Percentiles rank a stretch among this genome's conserved stretches.
Conservation (phyloP, 1,140 invertebrate genomes). For the Tetramorium parvispinum region DNA sequence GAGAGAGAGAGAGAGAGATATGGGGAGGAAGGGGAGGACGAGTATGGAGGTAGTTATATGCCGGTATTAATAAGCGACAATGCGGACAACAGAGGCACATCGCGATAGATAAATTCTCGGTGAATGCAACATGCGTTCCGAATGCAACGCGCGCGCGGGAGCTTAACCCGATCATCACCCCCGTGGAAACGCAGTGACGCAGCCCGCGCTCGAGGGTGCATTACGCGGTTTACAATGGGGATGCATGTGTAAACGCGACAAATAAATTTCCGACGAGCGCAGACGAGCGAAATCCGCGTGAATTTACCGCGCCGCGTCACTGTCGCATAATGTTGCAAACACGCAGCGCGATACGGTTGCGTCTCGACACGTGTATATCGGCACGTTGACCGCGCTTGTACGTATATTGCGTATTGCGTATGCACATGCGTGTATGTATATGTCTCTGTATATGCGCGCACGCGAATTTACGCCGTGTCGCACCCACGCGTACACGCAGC, state of each 20-base stretch:
- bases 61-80: constrained; percentile 45
- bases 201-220: constrained; percentile 33
- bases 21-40: not conserved
- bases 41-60: constrained; percentile 6
- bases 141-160: constrained; percentile 25
- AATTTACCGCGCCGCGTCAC: constrained; percentile 58
- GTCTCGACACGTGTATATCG: constrained; percentile 32
- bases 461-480: constrained; percentile 7
- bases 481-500: not conserved
- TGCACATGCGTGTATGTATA: not conserved
- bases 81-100: constrained; percentile 33
- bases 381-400: not conserved
- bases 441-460: no score
- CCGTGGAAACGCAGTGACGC: constrained; percentile 25
- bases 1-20: not conserved
- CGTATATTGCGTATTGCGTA: not conserved
- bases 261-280: constrained; percentile 59
- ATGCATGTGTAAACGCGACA: constrained; percentile 49
- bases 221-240: constrained; percentile 38
- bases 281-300: constrained; percentile 47
- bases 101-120: constrained; percentile 51
- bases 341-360: constrained; percentile 31
- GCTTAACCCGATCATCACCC: constrained; percentile 54
- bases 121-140: constrained; percentile 43
- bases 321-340: constrained; percentile 44